Evolutionary conservation across 2,888 invertebrate genomes (phyloP).

Genomic region (Diabrotica balteata): DNA sequence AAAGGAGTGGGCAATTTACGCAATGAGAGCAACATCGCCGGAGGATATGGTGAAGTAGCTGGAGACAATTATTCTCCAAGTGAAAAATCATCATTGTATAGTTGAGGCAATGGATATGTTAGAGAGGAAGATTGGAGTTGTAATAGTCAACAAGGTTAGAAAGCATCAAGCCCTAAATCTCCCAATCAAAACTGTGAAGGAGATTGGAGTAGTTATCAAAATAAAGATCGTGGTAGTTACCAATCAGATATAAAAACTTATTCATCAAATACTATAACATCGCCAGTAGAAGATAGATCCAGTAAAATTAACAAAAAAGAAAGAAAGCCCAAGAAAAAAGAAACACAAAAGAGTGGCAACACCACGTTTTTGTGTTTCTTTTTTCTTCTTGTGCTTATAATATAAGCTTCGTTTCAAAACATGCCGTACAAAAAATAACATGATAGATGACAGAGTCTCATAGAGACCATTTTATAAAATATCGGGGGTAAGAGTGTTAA

Average conservation of each 20-base stretch:
- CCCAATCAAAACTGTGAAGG: constrained; percentile 53
- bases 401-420: too few species aligned
- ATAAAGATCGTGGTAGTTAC: constrained; percentile 52
- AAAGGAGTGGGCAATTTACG: constrained; percentile 55
- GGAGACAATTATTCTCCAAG: constrained; percentile 59
- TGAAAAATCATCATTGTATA: constrained; percentile 61
- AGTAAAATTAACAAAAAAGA: constrained; percentile 48
- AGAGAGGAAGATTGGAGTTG: constrained; percentile 56
- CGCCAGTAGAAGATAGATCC: constrained; percentile 44
- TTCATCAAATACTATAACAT: constrained; percentile 49
- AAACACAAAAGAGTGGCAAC: constrained; percentile 25
- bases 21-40: constrained; percentile 44
- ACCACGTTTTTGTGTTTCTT: too few species aligned
- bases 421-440: too few species aligned
- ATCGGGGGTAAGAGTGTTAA: too few species aligned
- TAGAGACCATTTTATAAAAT: too few species aligned
- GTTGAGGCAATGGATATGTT: constrained; percentile 54
- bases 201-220: constrained; percentile 54
- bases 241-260: constrained; percentile 53
- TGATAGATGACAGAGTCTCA: too few species aligned
- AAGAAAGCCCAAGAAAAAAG: constrained; percentile 52
- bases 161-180: constrained; percentile 59
- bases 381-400: too few species aligned
- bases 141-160: constrained; percentile 59
- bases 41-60: constrained; percentile 58